These are phyloP conservation scores for Polydrusus tereticollis DNA, from an alignment of 2,888 invertebrate species.

Conservation along the genomic window DNA sequence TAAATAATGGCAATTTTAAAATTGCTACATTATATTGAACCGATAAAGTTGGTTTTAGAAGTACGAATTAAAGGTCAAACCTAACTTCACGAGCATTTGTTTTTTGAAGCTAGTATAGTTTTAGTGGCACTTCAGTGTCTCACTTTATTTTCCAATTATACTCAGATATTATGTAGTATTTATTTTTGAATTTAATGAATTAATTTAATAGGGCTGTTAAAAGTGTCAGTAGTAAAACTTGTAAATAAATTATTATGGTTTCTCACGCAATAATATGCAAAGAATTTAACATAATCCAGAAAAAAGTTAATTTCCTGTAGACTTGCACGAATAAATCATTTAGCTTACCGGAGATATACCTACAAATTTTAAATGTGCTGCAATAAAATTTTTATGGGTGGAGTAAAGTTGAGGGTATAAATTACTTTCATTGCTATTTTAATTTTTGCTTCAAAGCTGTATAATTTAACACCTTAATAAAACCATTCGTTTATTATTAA, in stretches of 20 bases:
- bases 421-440: background rate
- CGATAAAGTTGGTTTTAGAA: too few relatives aligned
- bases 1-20: too few relatives aligned
- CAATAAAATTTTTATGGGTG: background rate
- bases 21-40: too few relatives aligned
- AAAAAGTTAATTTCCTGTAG: background rate
- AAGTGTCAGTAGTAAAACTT: too few relatives aligned
- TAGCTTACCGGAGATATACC: background rate
- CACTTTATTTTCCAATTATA: too few relatives aligned
- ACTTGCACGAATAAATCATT: background rate
- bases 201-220: too few relatives aligned
- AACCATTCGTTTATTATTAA: background rate
- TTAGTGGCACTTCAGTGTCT: too few relatives aligned
- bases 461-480: background rate
- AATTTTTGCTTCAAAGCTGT: background rate
- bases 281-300: background rate
- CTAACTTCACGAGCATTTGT: too few relatives aligned
- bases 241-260: background rate
- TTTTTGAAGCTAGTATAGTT: too few relatives aligned
- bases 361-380: background rate
- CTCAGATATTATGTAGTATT: too few relatives aligned
- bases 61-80: too few relatives aligned
- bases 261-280: background rate
- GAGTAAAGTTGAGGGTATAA: background rate
- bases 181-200: too few relatives aligned